A percentile compares a stretch with the other conserved stretches of the same genome.
Conservation (phyloP, 2,113 vertebrate genomes). For the Amblyornis subalaris region DNA sequence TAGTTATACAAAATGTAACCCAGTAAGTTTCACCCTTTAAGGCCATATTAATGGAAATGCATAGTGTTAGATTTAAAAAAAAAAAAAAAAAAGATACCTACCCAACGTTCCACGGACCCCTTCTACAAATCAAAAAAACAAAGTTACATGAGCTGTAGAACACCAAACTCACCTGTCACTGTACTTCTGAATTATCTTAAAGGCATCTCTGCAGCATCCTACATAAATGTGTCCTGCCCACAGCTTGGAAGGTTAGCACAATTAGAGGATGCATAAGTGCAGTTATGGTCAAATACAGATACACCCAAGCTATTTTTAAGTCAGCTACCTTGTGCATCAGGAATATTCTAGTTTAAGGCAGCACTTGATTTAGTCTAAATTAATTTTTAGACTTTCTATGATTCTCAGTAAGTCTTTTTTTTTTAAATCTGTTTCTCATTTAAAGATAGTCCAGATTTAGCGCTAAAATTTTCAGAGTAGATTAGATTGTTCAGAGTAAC, state of each 20-base stretch:
- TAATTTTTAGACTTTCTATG: background rate
- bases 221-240: background rate
- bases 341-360: background rate
- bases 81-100: slow-evolving; percentile 36
- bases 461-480: background rate
- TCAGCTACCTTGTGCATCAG: background rate
- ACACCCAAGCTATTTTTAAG: background rate
- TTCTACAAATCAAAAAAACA: slow-evolving; percentile 68
- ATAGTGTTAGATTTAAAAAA: background rate
- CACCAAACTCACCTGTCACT: slow-evolving; percentile 44
- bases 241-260: background rate
- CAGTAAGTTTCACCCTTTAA: slow-evolving; percentile 39
- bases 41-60: slow-evolving; percentile 38
- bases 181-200: slow-evolving; percentile 2
- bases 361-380: background rate
- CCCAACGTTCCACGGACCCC: slow-evolving; percentile 60
- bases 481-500: background rate
- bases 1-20: slow-evolving; percentile 8
- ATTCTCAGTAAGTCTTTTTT: background rate
- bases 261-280: background rate
- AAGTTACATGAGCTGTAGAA: slow-evolving; percentile 53
- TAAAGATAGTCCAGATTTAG: background rate
- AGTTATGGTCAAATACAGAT: background rate
- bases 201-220: background rate
- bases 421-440: background rate